Evolutionary conservation across 2,113 vertebrate genomes (phyloP).

Genomic region (Strix aluco): DNA sequence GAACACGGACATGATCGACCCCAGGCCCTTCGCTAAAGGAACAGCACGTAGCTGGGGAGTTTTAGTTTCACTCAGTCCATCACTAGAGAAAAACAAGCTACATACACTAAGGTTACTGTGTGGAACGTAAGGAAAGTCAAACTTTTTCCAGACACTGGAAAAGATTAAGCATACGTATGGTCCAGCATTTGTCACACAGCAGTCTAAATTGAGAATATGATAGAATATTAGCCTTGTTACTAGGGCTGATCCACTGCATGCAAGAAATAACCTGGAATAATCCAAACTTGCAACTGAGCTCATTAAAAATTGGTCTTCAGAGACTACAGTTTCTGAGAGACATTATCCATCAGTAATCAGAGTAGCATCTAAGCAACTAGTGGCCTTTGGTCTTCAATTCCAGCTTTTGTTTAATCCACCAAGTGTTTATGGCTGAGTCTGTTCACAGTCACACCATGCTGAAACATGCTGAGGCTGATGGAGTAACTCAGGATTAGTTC

Average conservation of each 20-base stretch:
- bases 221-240: not conserved
- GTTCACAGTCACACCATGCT: not conserved
- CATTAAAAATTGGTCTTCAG: not conserved
- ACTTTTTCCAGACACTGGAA: not conserved
- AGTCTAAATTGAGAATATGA: not conserved
- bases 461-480: not conserved
- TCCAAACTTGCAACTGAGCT: not conserved
- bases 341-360: not conserved
- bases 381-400: not conserved
- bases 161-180: not conserved
- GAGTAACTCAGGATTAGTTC: not conserved
- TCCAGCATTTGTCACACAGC: not conserved
- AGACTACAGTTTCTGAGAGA: not conserved
- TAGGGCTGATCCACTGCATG: not conserved
- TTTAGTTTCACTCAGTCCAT: not conserved
- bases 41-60: not conserved
- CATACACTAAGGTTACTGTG: not conserved
- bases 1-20: accelerated
- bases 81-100: not conserved
- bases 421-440: not conserved
- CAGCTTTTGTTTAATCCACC: not conserved
- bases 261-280: not conserved
- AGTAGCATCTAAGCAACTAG: not conserved
- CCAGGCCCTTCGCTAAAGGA: not conserved
- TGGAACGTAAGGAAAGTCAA: not conserved